Evolutionary conservation across 2,888 invertebrate species (phyloP).

Genomic region (Pegoplata infirma): DNA sequence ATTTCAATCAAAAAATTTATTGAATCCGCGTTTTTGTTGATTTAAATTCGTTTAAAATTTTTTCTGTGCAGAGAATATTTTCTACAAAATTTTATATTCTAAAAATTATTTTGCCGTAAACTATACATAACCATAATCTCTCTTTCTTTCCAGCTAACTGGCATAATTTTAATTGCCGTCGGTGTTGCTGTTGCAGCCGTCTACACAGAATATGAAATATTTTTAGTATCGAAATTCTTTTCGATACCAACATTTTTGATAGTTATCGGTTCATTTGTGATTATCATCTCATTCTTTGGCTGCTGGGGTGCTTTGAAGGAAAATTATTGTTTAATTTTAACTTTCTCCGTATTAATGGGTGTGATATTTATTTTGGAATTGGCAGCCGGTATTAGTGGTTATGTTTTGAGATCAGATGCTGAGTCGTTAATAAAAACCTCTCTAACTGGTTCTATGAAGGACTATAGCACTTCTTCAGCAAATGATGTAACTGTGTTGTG

Average conservation of each 20-base stretch:
- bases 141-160: constrained; percentile 87
- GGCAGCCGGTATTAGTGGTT: constrained; percentile 87
- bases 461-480: constrained; percentile 72
- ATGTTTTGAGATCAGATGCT: constrained; percentile 81
- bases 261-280: constrained; percentile 83
- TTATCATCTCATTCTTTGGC: constrained; percentile 90
- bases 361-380: constrained; percentile 87
- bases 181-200: constrained; percentile 85
- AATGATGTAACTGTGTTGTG: constrained; percentile 79
- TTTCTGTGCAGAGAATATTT: too few relatives aligned
- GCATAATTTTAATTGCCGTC: constrained; percentile 86
- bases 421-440: constrained; percentile 79
- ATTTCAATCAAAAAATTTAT: too few relatives aligned
- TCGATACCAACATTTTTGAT: constrained; percentile 87
- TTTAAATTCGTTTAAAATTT: too few relatives aligned
- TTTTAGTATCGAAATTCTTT: constrained; percentile 84
- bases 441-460: constrained; percentile 79
- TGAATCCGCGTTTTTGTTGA: too few relatives aligned
- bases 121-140: too few relatives aligned
- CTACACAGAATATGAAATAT: constrained; percentile 83
- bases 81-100: too few relatives aligned
- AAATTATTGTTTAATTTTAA: constrained; percentile 88
- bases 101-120: too few relatives aligned
- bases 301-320: constrained; percentile 93
- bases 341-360: constrained; percentile 84